phyloP scores from a whole-genome alignment of 2,797 vertebrate genomes.

The Manis crassicaudata region DNA sequence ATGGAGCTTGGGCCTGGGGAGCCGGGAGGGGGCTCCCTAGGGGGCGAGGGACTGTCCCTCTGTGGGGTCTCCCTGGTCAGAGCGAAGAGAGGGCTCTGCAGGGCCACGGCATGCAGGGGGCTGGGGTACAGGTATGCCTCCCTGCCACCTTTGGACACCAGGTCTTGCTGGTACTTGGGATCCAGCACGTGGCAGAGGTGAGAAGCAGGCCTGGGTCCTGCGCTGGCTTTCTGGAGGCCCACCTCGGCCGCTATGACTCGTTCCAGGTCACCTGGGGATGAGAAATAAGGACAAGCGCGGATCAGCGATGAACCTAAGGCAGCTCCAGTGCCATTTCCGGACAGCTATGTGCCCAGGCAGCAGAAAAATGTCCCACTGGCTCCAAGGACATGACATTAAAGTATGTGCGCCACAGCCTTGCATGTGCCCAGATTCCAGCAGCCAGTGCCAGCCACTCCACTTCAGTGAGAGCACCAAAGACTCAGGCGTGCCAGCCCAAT shows the following conservation, averaged over 20 bases:
- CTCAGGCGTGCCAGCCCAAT: too few species aligned
- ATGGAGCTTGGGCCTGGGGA: constrained; percentile 42
- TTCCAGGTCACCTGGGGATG: constrained; percentile 93
- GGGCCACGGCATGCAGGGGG: constrained; percentile 95
- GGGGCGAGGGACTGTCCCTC: constrained; percentile 65
- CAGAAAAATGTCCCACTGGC: too few species aligned
- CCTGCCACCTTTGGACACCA: constrained; percentile 90
- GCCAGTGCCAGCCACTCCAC: too few species aligned
- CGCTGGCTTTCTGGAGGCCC: constrained; percentile 81
- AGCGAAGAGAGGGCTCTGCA: constrained; percentile 95
- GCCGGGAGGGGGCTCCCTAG: constrained; percentile 24
- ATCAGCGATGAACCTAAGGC: accelerated
- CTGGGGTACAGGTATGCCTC: constrained; percentile 96
- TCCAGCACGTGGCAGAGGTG: constrained; percentile 82
- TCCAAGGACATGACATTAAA: too few species aligned
- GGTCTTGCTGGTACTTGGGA: constrained; percentile 91
- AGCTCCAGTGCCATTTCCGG: accelerated
- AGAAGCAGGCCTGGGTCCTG: constrained; percentile 79
- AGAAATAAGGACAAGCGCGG: background rate
- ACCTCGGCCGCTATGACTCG: constrained; percentile 83
- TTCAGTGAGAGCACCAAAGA: too few species aligned
- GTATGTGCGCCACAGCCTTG: too few species aligned
- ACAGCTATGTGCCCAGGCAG: background rate
- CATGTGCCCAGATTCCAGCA: too few species aligned
- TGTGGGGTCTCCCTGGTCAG: constrained; percentile 77